phyloP scores from a whole-genome alignment of 2,113 vertebrate species.

The Pelusios castaneus region DNA sequence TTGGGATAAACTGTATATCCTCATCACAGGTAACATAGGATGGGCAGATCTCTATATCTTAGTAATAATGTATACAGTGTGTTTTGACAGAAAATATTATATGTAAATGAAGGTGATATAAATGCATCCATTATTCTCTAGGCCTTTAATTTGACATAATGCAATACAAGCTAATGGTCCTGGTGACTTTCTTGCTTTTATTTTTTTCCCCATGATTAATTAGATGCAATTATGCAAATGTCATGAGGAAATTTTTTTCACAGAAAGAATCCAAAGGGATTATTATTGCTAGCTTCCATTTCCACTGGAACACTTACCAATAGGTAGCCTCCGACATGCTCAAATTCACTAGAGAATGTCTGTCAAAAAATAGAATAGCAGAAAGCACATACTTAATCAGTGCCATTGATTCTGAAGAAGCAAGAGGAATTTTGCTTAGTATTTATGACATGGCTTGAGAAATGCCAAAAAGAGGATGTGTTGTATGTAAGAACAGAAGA shows the following conservation, averaged over 20 bases:
- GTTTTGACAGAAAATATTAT: background rate
- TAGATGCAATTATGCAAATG: slow-evolving; percentile 25
- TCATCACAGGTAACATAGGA: background rate
- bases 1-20: background rate
- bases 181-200: slow-evolving; percentile 28
- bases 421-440: background rate
- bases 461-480: background rate
- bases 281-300: background rate
- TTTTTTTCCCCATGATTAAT: slow-evolving; percentile 41
- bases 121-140: background rate
- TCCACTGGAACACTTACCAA: background rate
- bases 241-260: background rate
- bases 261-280: background rate
- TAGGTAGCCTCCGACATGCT: background rate
- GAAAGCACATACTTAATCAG: background rate
- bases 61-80: background rate
- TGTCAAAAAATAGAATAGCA: background rate
- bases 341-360: background rate
- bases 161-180: slow-evolving; percentile 10
- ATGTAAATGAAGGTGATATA: slow-evolving; percentile 8
- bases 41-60: background rate
- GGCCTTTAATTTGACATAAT: background rate
- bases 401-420: background rate
- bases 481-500: background rate
- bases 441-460: background rate